Percentiles rank a stretch among this genome's conserved stretches.
These are phyloP conservation scores for Nasonovia ribisnigri DNA, from an alignment of 2,888 invertebrate species.

Conservation along the genomic window DNA sequence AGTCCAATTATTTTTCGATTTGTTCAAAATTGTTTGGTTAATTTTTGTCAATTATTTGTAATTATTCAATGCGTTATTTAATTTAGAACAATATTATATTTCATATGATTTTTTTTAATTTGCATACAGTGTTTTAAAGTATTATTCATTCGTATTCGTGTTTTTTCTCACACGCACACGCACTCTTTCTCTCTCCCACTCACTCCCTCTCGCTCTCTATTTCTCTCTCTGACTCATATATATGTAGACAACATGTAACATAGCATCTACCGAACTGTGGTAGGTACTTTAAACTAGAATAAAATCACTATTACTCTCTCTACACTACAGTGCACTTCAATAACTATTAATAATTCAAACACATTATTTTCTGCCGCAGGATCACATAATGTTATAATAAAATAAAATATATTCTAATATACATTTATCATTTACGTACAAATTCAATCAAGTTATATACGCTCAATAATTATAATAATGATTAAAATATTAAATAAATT, in stretches of 20 bases:
- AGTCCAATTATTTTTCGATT: not conserved
- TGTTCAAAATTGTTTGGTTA: not conserved
- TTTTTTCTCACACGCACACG: not conserved
- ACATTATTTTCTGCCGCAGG: not conserved
- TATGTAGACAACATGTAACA: not conserved
- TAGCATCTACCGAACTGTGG: not conserved
- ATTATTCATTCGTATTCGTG: not conserved
- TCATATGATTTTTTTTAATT: not conserved
- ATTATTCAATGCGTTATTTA: not conserved
- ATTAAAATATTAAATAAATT: not conserved
- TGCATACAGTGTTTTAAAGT: not conserved
- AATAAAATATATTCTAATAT: not conserved
- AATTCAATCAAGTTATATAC: not conserved
- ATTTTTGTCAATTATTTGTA: not conserved
- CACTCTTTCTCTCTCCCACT: not conserved
- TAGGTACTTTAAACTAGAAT: not conserved
- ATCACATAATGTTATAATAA: not conserved
- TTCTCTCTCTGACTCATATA: not conserved
- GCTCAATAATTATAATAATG: not conserved
- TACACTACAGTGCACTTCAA: not conserved
- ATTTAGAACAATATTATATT: not conserved
- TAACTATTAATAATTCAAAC: constrained; percentile 18
- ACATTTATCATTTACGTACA: not conserved
- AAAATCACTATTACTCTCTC: constrained; percentile 24
- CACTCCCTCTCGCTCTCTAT: not conserved